Evolutionary conservation across 2,113 vertebrate species (phyloP).

Genomic region (Spermophilus dauricus): DNA sequence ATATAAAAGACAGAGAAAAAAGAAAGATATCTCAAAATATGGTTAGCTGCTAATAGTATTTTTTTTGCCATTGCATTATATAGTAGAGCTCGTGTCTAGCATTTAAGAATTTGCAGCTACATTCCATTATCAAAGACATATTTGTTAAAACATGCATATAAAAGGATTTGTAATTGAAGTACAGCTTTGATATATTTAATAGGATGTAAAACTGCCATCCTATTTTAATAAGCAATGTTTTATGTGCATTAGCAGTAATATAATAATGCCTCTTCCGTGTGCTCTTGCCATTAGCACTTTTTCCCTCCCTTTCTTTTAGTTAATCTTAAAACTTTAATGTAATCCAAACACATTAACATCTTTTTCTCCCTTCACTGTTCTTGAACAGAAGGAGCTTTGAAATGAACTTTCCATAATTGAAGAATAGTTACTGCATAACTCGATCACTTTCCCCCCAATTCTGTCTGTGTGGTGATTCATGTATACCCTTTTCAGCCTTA

Average conservation of each 20-base stretch:
- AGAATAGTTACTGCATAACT: constrained; percentile 45
- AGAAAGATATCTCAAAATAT: constrained; percentile 70
- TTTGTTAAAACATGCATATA: constrained; percentile 89
- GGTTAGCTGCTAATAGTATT: constrained; percentile 16
- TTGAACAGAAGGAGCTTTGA: constrained; percentile 77
- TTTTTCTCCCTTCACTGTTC: constrained; percentile 73
- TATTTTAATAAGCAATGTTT: constrained; percentile 89
- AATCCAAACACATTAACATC: constrained; percentile 88
- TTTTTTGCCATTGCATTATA: constrained; percentile 66
- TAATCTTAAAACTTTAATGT: constrained; percentile 89
- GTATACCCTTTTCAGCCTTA: not conserved
- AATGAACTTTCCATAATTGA: constrained; percentile 80
- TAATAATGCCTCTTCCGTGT: constrained; percentile 87
- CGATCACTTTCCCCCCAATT: not conserved
- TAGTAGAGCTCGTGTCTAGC: constrained; percentile 74
- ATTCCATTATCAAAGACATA: constrained; percentile 88
- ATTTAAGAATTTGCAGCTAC: constrained; percentile 85
- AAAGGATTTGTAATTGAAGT: constrained; percentile 90
- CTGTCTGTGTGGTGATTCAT: constrained; percentile 59
- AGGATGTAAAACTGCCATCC: constrained; percentile 88
- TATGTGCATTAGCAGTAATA: constrained; percentile 89
- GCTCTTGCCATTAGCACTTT: constrained; percentile 85
- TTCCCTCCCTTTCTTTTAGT: constrained; percentile 86
- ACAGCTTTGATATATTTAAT: constrained; percentile 90
- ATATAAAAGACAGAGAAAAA: constrained; percentile 55